Percentiles rank a stretch among this genome's conserved stretches.
phyloP scores from a whole-genome alignment of 1,140 invertebrate species.

The Stratiolaelaps scimitus region DNA sequence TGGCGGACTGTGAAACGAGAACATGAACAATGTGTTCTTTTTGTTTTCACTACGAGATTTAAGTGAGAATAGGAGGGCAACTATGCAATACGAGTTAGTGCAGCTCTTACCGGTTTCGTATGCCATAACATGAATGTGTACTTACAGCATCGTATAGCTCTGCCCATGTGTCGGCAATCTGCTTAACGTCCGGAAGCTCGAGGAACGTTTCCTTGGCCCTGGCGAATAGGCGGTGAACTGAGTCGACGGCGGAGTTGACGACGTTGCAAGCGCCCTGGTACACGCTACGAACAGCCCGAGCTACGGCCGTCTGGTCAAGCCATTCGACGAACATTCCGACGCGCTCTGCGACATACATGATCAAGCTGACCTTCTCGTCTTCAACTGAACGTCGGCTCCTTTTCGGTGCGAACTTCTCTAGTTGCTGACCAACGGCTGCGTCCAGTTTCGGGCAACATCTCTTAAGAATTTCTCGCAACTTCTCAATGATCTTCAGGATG shows the following conservation, averaged over 20 bases:
- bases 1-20: too few relatives aligned
- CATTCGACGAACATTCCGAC: neutral
- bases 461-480: neutral
- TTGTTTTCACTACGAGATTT: too few relatives aligned
- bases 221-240: neutral
- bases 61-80: too few relatives aligned
- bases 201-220: neutral
- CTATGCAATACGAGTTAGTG: too few relatives aligned
- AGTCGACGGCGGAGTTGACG: neutral
- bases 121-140: neutral
- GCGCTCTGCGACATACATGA: neutral
- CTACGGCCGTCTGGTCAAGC: neutral
- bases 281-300: neutral
- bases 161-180: slow-evolving; percentile 20
- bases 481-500: neutral
- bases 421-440: neutral
- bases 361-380: neutral
- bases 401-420: neutral
- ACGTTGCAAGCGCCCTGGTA: neutral
- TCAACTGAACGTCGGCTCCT: slow-evolving; percentile 3
- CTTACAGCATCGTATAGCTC: slow-evolving; percentile 24
- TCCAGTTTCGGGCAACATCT: slow-evolving; percentile 10
- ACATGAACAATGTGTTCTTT: too few relatives aligned
- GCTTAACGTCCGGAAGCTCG: slow-evolving; percentile 14
- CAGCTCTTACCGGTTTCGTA: too few relatives aligned